Conservation (phyloP, 2,888 invertebrate genomes). For the Chloromyia formosa region DNA sequence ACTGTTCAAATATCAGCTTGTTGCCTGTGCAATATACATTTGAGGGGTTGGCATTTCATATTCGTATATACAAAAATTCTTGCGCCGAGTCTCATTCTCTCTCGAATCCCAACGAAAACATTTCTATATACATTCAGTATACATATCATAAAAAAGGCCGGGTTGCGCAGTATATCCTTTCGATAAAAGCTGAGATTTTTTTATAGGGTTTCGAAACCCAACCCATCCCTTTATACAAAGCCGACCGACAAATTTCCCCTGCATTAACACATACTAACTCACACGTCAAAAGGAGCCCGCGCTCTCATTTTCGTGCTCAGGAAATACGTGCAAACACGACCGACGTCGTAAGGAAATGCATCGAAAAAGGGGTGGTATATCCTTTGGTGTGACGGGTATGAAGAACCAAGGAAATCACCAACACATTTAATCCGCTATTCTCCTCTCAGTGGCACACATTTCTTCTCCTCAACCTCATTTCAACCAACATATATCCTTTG, state of each 20-base stretch:
- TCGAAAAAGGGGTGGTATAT: constrained; percentile 21
- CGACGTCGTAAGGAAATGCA: constrained; percentile 11
- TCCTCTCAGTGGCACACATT: background rate
- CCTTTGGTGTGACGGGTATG: background rate
- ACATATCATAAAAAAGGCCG: constrained; percentile 20
- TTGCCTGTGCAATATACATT: constrained; percentile 18
- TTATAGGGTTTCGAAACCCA: constrained; percentile 34
- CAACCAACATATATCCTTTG: background rate
- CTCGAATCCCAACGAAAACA: background rate
- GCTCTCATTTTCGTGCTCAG: background rate
- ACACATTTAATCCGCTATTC: background rate
- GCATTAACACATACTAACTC: constrained; percentile 15
- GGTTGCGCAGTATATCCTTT: constrained; percentile 43
- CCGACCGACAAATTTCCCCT: constrained; percentile 18
- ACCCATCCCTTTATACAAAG: constrained; percentile 7
- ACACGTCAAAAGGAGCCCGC: background rate
- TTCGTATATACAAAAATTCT: background rate
- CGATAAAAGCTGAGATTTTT: constrained; percentile 10
- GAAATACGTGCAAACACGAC: background rate
- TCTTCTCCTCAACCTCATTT: no score
- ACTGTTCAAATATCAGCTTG: constrained; percentile 40
- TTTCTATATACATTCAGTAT: background rate
- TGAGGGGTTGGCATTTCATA: constrained; percentile 22
- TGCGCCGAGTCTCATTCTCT: background rate
- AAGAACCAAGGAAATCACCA: constrained; percentile 23